Evolutionary conservation across 2,888 invertebrate genomes (phyloP).

Genomic region (Resseliella maxima): DNA sequence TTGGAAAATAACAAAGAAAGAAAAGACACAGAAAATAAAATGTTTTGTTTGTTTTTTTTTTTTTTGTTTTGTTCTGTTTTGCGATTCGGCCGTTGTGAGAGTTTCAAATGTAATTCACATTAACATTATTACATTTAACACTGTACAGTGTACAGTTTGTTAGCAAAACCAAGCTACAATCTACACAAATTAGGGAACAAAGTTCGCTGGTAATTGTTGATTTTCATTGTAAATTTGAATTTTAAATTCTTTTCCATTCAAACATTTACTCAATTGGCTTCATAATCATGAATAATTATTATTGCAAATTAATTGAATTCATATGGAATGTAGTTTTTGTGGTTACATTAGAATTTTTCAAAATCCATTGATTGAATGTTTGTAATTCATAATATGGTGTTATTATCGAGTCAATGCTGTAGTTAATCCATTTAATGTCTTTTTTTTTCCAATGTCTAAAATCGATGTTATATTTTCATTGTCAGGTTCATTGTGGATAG

Average conservation of each 20-base stretch:
- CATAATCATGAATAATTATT: too few relatives aligned
- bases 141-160: not conserved
- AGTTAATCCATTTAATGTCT: conserved; percentile 1
- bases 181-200: too few relatives aligned
- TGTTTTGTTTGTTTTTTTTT: not conserved
- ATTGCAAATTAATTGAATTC: too few relatives aligned
- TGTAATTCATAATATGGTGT: not conserved
- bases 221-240: too few relatives aligned
- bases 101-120: too few relatives aligned
- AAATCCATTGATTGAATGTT: not conserved
- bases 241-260: too few relatives aligned
- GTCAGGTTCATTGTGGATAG: conserved; percentile 14
- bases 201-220: too few relatives aligned
- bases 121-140: not conserved
- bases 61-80: not conserved
- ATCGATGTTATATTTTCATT: not conserved
- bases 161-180: too few relatives aligned
- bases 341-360: too few relatives aligned
- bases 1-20: not conserved
- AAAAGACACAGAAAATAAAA: not conserved
- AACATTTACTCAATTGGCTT: too few relatives aligned
- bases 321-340: too few relatives aligned
- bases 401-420: not conserved
- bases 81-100: not conserved
- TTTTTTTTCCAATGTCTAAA: not conserved